Evolutionary conservation across 1,140 invertebrate species (phyloP), one percentile per base, ranked within the genome.

Genomic region (Pseudomyrmex pallidus): DNA sequence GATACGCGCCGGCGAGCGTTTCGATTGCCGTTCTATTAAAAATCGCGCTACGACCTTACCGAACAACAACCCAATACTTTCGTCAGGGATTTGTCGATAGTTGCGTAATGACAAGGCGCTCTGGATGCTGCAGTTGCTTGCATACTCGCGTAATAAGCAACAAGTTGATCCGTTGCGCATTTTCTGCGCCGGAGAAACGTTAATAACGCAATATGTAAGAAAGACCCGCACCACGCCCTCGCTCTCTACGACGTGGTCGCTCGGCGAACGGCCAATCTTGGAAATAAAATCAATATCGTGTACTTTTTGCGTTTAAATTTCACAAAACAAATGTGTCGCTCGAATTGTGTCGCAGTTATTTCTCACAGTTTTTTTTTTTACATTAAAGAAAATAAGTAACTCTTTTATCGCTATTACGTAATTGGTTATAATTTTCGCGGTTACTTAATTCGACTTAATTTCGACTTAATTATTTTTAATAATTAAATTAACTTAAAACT

Each of bases 91-190:
- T 67, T 63, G 61, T 64, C 66, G 77, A 68, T 22, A 62, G 73
- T 84, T 82, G 70, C 67, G 54, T 63, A 82, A 82, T 74, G 48
- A 82, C 78, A 82, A 74, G 78, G 72, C 78, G 59, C 70, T 82
- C 70, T 82, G 68, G 78, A 82, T 82, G 72, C 72, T 66, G 63
- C 74, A 68, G 76, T 72, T 17, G 66, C 52, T 35, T 62, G 56
- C 73, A 87, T 86, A 83, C 66, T 72, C 74, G 57, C 20, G 84
- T 86, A 83, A 87, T 87, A 83, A 87, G 64, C 73, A 77, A 83
- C 68, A 76, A 70, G 78, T 73, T 35, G 62, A 85, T 59, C 44
- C 35, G 83, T 82, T 35, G 67, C 61, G 63, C 84, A 64, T 85
- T 85, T 86, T 82, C 74, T 63, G 68, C 59, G 25, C 20, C 54